A percentile compares a stretch with the other conserved stretches of the same genome.
These are phyloP conservation scores for Philereme transversata DNA, from an alignment of 2,888 invertebrate genomes.

Conservation along the genomic window DNA sequence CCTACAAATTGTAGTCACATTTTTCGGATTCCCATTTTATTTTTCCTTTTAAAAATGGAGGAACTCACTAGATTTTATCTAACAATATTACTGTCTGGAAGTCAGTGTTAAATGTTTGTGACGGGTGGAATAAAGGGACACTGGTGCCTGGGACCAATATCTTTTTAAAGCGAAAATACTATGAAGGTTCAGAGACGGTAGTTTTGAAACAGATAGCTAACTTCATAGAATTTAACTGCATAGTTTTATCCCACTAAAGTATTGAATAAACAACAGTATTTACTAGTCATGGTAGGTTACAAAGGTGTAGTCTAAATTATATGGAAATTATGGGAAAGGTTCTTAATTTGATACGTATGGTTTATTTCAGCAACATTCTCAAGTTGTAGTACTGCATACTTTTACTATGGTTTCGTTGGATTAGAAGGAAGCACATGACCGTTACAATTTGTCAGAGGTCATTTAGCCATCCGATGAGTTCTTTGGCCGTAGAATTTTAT, in stretches of 20 bases:
- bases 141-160: conserved; percentile 53
- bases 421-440: conserved; percentile 35
- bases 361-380: background rate
- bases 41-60: conserved; percentile 24
- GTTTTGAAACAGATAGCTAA: conserved; percentile 14
- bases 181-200: conserved; percentile 22
- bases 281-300: too few relatives aligned
- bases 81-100: conserved; percentile 63
- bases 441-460: conserved; percentile 39
- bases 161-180: conserved; percentile 39
- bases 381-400: conserved; percentile 10
- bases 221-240: background rate
- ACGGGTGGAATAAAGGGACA: conserved; percentile 54
- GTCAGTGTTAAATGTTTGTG: conserved; percentile 68
- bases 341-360: too few relatives aligned
- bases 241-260: too few relatives aligned
- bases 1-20: conserved; percentile 26
- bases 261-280: too few relatives aligned
- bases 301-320: too few relatives aligned
- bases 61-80: conserved; percentile 60
- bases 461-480: conserved; percentile 37
- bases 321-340: too few relatives aligned
- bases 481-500: conserved; percentile 41
- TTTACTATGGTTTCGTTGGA: conserved; percentile 17
- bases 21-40: conserved; percentile 25